Conservation (phyloP, 1,140 invertebrate genomes). For the Luehdorfia chinensis region DNA sequence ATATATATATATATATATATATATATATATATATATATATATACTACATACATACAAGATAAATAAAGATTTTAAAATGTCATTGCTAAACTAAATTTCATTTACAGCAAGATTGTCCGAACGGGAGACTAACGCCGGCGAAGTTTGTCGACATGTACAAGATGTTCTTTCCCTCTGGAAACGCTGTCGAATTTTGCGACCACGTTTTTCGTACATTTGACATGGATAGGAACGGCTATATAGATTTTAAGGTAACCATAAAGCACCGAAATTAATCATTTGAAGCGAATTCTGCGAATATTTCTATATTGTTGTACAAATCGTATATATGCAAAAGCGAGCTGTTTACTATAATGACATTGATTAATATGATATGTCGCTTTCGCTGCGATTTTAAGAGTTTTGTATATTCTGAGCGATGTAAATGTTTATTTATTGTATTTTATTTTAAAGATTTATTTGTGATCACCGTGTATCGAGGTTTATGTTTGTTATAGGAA, state of each 20-base stretch:
- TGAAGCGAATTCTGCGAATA: neutral
- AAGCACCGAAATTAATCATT: neutral
- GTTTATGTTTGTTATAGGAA: conserved; percentile 84
- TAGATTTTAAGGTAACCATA: conserved; percentile 93
- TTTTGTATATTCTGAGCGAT: neutral
- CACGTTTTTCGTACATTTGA: conserved; percentile 99
- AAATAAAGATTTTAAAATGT: neutral
- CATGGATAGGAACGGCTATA: conserved; percentile 99
- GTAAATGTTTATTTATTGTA: neutral
- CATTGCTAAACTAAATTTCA: conserved; percentile 9
- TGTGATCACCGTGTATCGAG: conserved; percentile 39
- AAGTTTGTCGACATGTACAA: conserved; percentile 99
- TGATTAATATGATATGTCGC: too few relatives aligned
- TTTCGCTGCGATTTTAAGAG: conserved; percentile 13
- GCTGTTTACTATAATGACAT: too few relatives aligned
- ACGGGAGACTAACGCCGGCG: conserved; percentile 96
- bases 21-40: too few relatives aligned
- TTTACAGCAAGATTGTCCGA: conserved; percentile 99
- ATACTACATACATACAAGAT: too few relatives aligned
- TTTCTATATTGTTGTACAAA: conserved; percentile 18
- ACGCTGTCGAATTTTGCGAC: conserved; percentile 99
- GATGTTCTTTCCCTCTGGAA: conserved; percentile 99
- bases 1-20: too few relatives aligned
- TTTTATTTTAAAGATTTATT: conserved; percentile 24
- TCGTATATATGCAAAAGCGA: too few relatives aligned